Percentiles rank a stretch among this genome's conserved stretches.
Conservation (phyloP, 2,113 vertebrate genomes). For the Salvator merianae region DNA sequence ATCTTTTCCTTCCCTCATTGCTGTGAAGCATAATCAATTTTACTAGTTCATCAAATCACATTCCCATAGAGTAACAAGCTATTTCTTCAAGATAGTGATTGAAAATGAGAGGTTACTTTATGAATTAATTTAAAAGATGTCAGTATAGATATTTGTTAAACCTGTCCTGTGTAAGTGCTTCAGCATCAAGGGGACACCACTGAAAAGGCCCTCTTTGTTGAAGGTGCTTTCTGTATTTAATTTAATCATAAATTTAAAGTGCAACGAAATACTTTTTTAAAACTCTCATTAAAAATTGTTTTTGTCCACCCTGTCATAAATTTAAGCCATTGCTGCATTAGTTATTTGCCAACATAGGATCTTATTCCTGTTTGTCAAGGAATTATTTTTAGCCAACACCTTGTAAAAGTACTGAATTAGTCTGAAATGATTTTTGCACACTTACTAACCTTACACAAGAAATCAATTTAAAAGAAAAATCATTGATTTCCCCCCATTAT, state of each 20-base stretch:
- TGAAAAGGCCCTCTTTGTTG: no score
- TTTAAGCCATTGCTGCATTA: not conserved
- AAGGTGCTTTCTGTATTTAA: not conserved
- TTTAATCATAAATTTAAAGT: not conserved
- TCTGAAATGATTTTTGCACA: not conserved
- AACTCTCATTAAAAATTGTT: not conserved
- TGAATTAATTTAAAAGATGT: no score
- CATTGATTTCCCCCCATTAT: not conserved
- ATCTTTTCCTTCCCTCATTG: no score
- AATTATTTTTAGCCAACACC: not conserved
- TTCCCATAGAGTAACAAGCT: no score
- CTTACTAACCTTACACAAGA: not conserved
- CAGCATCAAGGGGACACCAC: no score
- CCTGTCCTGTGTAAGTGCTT: no score
- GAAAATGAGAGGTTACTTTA: no score
- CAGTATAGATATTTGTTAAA: no score
- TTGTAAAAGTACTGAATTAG: not conserved
- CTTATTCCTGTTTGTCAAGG: not conserved
- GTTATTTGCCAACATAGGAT: not conserved
- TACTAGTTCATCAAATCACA: no score
- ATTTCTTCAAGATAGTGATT: no score
- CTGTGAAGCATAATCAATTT: no score
- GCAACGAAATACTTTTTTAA: not conserved
- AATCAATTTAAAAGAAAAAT: not conserved
- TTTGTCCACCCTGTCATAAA: not conserved